These are phyloP conservation scores for Myiothlypis coronata DNA, from an alignment of 2,797 vertebrate species.

Conservation along the genomic window DNA sequence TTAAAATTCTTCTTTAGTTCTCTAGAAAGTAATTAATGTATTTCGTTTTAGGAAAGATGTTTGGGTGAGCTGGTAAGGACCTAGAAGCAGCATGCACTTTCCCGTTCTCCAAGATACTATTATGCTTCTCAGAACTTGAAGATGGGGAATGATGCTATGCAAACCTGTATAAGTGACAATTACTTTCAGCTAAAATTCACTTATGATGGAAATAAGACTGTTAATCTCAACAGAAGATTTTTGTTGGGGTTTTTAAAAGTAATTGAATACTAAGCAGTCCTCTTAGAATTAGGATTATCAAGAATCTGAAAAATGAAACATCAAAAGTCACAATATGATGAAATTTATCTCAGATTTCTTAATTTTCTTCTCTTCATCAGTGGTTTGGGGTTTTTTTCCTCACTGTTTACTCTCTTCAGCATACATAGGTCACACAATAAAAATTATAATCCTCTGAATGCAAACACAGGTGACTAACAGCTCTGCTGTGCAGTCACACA, in stretches of 20 bases:
- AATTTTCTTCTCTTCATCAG: background rate
- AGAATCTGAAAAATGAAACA: background rate
- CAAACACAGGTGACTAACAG: background rate
- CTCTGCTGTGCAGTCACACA: background rate
- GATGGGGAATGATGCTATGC: background rate
- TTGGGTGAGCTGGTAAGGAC: background rate
- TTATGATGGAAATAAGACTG: background rate
- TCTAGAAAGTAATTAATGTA: background rate
- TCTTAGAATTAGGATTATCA: background rate
- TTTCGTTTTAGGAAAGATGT: background rate
- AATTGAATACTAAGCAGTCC: background rate
- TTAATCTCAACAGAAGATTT: background rate
- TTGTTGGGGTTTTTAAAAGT: accelerated
- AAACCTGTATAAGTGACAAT: background rate
- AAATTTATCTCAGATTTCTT: background rate
- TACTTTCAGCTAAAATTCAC: background rate
- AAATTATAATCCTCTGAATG: background rate
- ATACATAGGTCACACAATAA: background rate
- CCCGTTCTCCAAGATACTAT: background rate
- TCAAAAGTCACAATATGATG: background rate
- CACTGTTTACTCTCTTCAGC: background rate
- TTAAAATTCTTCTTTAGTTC: background rate
- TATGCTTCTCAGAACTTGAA: background rate
- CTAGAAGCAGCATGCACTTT: accelerated
- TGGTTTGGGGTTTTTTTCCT: background rate